Percentiles rank a stretch among this genome's conserved stretches.
Conservation (phyloP, 2,797 vertebrate genomes). For the Hemibagrus guttatus region DNA sequence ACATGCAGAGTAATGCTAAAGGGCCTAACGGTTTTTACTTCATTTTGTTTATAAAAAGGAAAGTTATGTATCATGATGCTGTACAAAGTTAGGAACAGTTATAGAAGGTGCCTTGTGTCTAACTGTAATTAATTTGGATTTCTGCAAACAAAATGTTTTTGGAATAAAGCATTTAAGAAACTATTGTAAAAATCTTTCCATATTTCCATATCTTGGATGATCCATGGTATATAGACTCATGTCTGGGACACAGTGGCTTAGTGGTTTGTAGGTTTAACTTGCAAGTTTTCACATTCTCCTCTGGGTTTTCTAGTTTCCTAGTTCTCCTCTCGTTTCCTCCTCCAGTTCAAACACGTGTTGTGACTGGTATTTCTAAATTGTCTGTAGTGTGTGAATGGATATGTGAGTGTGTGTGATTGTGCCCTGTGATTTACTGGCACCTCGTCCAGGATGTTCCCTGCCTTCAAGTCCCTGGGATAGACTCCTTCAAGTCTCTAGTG, state of each 20-base stretch:
- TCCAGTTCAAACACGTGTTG: too few relatives aligned
- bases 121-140: neutral
- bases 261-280: neutral
- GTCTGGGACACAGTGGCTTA: neutral
- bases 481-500: neutral
- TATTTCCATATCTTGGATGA: neutral
- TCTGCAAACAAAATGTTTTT: neutral
- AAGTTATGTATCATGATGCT: neutral
- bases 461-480: neutral
- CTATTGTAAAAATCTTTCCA: neutral
- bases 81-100: neutral
- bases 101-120: neutral
- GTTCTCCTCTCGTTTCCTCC: too few relatives aligned
- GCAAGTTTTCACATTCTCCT: too few relatives aligned
- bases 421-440: too few relatives aligned
- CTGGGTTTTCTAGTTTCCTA: too few relatives aligned
- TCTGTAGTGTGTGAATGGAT: too few relatives aligned
- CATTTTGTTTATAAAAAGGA: neutral
- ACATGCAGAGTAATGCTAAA: neutral
- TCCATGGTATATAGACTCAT: neutral
- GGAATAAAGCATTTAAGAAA: neutral
- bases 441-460: too few relatives aligned
- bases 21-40: neutral
- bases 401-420: too few relatives aligned
- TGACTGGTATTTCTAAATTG: too few relatives aligned